These are phyloP conservation scores for Hylaeus anthracinus DNA, from an alignment of 1,140 invertebrate species.

Conservation along the genomic window DNA sequence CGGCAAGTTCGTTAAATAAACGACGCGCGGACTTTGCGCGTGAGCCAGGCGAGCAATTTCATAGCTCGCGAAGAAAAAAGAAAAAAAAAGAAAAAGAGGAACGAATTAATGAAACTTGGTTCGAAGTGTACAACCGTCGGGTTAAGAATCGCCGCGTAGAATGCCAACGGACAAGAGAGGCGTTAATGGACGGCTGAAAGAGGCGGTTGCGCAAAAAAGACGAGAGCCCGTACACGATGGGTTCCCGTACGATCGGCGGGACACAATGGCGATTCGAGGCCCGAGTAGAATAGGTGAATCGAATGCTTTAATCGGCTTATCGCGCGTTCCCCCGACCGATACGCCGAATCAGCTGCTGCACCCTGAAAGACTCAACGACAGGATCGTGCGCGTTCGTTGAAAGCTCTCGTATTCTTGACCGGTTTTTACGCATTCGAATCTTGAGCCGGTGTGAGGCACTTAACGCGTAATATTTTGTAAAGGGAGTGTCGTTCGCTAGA, in stretches of 20 bases:
- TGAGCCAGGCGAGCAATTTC: constrained; percentile 9
- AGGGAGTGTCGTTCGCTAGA: neutral
- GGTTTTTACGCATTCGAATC: neutral
- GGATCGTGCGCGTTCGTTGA: constrained; percentile 5
- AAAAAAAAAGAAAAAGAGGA: neutral
- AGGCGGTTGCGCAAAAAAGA: constrained; percentile 50
- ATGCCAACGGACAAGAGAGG: constrained; percentile 49
- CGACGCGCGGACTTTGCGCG: neutral
- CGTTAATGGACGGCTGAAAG: constrained; percentile 63
- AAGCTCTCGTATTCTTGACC: neutral
- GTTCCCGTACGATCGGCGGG: constrained; percentile 45
- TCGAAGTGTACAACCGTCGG: constrained; percentile 29
- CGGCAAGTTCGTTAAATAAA: constrained; percentile 11
- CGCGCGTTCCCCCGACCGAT: constrained; percentile 40
- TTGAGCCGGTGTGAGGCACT: neutral
- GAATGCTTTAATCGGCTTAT: constrained; percentile 65
- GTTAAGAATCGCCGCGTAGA: constrained; percentile 41
- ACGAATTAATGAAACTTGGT: constrained; percentile 58
- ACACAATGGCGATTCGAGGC: constrained; percentile 54
- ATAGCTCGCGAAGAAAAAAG: neutral
- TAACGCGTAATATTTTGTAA: neutral
- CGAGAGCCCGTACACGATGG: constrained; percentile 30
- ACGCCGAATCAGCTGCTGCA: constrained; percentile 50
- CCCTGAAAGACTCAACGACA: constrained; percentile 17
- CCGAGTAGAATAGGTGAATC: constrained; percentile 58